Percentiles rank a stretch among this genome's conserved stretches.
phyloP scores from a whole-genome alignment of 1,140 invertebrate species.

The Drosophila lowei region DNA sequence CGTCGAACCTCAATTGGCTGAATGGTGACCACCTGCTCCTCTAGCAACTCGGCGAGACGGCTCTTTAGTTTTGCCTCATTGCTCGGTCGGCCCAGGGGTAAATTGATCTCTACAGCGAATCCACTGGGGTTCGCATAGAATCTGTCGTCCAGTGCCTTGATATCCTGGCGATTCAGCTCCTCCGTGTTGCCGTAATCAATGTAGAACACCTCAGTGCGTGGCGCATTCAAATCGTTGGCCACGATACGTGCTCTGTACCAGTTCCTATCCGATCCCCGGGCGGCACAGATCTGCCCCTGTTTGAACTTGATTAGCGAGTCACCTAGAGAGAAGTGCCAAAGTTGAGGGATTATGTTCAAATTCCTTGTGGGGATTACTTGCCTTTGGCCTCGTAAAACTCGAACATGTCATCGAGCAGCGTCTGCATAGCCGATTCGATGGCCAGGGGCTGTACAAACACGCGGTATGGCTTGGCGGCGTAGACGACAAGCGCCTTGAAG shows the following conservation, averaged over 20 bases:
- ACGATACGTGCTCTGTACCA: constrained; percentile 88
- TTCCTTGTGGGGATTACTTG: constrained; percentile 30
- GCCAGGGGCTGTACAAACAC: constrained; percentile 86
- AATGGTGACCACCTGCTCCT: constrained; percentile 66
- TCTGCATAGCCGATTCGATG: constrained; percentile 76
- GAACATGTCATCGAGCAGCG: constrained; percentile 84
- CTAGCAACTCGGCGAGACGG: constrained; percentile 47
- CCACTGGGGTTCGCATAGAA: constrained; percentile 84
- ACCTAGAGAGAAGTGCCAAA: constrained; percentile 20
- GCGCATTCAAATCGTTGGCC: constrained; percentile 77
- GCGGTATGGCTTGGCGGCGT: constrained; percentile 76
- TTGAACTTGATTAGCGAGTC: constrained; percentile 54
- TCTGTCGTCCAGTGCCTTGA: constrained; percentile 84
- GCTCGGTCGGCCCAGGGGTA: constrained; percentile 63
- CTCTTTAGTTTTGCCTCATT: constrained; percentile 55
- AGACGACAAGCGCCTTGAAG: constrained; percentile 60
- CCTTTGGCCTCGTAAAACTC: constrained; percentile 85
- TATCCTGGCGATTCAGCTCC: constrained; percentile 83
- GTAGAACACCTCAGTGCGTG: constrained; percentile 86
- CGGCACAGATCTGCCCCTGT: constrained; percentile 85
- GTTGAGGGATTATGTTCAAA: background rate
- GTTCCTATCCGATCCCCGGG: constrained; percentile 85
- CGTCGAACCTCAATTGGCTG: constrained; percentile 77
- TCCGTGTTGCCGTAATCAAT: constrained; percentile 92
- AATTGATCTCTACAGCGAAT: constrained; percentile 84